Conservation (phyloP, 1,140 invertebrate species). For the Marisa cornuarietis region DNA sequence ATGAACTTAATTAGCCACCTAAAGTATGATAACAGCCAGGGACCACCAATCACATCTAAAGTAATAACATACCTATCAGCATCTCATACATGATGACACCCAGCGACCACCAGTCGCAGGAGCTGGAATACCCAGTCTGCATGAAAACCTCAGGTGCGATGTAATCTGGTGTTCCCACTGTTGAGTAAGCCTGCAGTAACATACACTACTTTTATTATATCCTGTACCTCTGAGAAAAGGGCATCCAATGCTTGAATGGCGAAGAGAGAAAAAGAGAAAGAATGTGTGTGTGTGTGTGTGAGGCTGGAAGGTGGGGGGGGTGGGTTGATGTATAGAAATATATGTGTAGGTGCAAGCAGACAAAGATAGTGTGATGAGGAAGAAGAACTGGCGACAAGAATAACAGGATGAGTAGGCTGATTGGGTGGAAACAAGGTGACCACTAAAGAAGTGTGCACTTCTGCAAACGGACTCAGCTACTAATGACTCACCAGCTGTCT, state of each 20-base stretch:
- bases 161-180: slow-evolving; percentile 99
- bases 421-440: too few species aligned
- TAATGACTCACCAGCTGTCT: slow-evolving; percentile 40
- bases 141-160: slow-evolving; percentile 98
- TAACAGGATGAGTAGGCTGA: too few species aligned
- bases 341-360: too few species aligned
- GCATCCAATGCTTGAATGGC: neutral
- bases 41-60: neutral
- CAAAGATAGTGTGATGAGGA: too few species aligned
- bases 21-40: neutral
- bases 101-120: slow-evolving; percentile 99
- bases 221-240: neutral
- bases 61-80: slow-evolving; percentile 83
- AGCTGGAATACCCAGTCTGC: slow-evolving; percentile 95
- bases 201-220: neutral
- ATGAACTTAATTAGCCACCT: neutral
- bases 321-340: too few species aligned
- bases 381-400: too few species aligned
- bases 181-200: slow-evolving; percentile 75
- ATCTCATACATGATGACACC: slow-evolving; percentile 99
- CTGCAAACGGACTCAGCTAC: neutral
- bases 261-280: neutral
- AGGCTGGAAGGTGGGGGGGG: neutral
- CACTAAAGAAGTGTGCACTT: too few species aligned
- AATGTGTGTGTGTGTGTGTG: neutral